phyloP scores from a whole-genome alignment of 2,888 invertebrate genomes.

The Dolomedes plantarius region DNA sequence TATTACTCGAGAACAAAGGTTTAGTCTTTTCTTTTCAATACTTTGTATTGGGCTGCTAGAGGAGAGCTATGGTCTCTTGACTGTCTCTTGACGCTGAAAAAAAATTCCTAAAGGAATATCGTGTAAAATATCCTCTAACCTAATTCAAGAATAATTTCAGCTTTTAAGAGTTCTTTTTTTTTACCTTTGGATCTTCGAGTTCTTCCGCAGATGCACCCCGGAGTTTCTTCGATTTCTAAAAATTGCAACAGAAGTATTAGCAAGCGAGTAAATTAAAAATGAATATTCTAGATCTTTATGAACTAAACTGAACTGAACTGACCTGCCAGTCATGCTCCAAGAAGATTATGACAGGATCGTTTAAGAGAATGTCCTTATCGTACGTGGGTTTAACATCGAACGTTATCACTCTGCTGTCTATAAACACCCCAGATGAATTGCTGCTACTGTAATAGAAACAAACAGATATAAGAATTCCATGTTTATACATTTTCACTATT shows the following conservation, averaged over 20 bases:
- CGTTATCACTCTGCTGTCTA: slow-evolving; percentile 61
- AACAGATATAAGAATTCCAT: too few relatives aligned
- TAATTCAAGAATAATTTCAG: too few relatives aligned
- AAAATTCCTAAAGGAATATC: too few relatives aligned
- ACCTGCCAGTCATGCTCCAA: slow-evolving; percentile 60
- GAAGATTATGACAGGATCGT: slow-evolving; percentile 59
- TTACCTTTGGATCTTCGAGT: slow-evolving; percentile 50
- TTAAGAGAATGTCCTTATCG: slow-evolving; percentile 21
- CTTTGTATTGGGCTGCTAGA: too few relatives aligned
- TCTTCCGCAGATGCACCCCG: slow-evolving; percentile 37
- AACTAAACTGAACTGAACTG: background rate
- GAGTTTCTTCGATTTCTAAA: slow-evolving; percentile 38
- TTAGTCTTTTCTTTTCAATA: too few relatives aligned
- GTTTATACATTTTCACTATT: background rate
- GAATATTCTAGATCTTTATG: background rate
- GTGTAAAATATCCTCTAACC: too few relatives aligned
- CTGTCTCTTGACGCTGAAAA: too few relatives aligned
- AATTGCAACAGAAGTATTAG: background rate
- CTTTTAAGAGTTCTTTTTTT: too few relatives aligned
- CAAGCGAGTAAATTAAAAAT: background rate
- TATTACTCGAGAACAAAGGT: too few relatives aligned
- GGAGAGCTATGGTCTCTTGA: too few relatives aligned
- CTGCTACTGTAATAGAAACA: slow-evolving; percentile 19
- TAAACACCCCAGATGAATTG: slow-evolving; percentile 47
- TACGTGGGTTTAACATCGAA: slow-evolving; percentile 59